Conservation (phyloP, 2,113 vertebrate genomes). For the Callorhinus ursinus region DNA sequence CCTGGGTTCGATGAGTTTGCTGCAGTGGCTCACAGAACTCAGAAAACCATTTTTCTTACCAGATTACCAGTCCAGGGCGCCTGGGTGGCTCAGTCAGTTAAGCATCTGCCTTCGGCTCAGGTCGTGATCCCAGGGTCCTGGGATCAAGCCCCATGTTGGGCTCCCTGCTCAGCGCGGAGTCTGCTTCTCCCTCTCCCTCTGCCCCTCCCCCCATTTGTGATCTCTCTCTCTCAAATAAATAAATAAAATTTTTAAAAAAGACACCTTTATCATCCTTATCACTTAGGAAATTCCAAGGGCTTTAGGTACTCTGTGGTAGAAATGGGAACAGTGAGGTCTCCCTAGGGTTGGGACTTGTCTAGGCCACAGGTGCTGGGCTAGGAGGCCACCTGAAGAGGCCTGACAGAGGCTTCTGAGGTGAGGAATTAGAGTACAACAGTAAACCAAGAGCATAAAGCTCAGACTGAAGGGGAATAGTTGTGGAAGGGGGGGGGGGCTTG, state of each 20-base stretch:
- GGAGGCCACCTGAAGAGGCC: neutral
- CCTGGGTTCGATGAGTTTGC: neutral
- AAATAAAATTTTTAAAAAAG: neutral
- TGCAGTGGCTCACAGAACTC: neutral
- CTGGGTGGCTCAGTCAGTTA: neutral
- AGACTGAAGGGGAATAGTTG: neutral
- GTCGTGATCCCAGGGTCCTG: neutral
- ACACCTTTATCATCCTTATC: neutral
- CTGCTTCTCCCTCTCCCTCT: neutral
- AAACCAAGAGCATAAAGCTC: neutral
- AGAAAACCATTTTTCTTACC: neutral
- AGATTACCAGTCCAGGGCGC: neutral
- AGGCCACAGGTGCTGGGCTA: neutral
- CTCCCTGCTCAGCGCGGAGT: neutral
- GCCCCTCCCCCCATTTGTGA: neutral
- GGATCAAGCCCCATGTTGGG: no score
- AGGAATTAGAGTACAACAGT: neutral
- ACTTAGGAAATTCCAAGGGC: neutral
- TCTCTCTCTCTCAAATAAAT: neutral
- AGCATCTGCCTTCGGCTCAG: neutral
- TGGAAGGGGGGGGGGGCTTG: neutral
- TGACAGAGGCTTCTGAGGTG: neutral
- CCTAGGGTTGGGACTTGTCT: neutral
- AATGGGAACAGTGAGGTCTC: neutral
- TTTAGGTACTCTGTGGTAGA: neutral